Conservation (phyloP, 2,113 vertebrate genomes). For the Antigone vipio region DNA sequence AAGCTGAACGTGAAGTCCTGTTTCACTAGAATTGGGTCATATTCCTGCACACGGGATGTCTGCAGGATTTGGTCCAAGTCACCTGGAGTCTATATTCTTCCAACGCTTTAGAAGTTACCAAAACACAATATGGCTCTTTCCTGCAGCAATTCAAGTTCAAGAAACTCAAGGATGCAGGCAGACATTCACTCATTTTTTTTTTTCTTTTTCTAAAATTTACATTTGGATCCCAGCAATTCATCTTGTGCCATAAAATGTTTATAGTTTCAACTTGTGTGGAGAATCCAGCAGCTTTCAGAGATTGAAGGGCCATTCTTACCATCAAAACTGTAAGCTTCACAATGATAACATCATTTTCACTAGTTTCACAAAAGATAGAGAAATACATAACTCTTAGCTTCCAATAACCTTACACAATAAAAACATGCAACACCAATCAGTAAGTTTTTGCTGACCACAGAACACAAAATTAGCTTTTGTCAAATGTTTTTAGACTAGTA, state of each 20-base stretch:
- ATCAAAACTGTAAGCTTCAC: conserved; percentile 33
- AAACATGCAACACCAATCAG: neutral
- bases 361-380: neutral
- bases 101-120: neutral
- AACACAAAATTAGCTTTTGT: neutral
- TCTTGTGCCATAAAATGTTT: conserved; percentile 7
- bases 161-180: neutral
- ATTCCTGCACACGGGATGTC: neutral
- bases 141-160: neutral
- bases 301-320: conserved; percentile 16
- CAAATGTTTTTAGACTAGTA: neutral
- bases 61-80: neutral
- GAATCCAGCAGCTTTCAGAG: conserved; percentile 29
- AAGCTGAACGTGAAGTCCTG: neutral
- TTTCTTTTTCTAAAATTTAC: conserved; percentile 10
- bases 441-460: neutral
- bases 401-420: neutral
- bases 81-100: neutral
- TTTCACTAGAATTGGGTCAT: neutral
- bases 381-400: neutral
- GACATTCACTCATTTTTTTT: neutral
- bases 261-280: conserved; percentile 17
- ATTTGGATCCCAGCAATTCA: conserved; percentile 14
- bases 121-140: neutral
- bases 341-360: conserved; percentile 32